phyloP scores from a whole-genome alignment of 2,888 invertebrate genomes.

The Diaprepes abbreviatus region DNA sequence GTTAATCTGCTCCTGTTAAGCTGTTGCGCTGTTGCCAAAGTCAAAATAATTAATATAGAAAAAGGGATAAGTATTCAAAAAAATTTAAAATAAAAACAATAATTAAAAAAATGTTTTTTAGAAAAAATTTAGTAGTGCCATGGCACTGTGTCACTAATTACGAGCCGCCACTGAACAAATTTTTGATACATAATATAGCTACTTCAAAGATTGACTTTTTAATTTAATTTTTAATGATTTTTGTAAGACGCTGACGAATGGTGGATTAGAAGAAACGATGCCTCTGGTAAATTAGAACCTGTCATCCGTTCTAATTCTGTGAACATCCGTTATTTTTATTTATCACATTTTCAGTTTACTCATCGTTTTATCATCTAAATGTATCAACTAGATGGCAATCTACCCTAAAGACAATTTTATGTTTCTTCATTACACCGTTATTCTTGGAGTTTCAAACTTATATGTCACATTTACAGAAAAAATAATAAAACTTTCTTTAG shows the following conservation, averaged over 20 bases:
- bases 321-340: slow-evolving; percentile 56
- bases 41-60: too few species aligned
- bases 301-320: slow-evolving; percentile 53
- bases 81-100: too few species aligned
- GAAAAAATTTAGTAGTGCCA: too few species aligned
- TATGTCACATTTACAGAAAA: not conserved
- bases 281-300: slow-evolving; percentile 83
- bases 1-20: too few species aligned
- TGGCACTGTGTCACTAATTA: too few species aligned
- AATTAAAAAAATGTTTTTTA: too few species aligned
- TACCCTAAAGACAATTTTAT: slow-evolving; percentile 12
- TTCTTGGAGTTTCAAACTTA: not conserved
- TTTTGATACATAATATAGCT: not conserved
- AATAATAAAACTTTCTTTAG: not conserved
- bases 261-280: slow-evolving; percentile 83
- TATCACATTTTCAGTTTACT: slow-evolving; percentile 47
- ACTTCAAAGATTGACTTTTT: slow-evolving; percentile 16
- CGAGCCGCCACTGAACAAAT: too few species aligned
- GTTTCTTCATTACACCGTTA: not conserved
- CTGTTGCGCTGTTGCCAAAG: too few species aligned
- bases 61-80: too few species aligned
- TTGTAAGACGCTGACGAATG: slow-evolving; percentile 48
- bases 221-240: slow-evolving; percentile 32
- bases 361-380: slow-evolving; percentile 40
- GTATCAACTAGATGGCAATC: slow-evolving; percentile 3